Base-by-base conservation (phyloP, 2,797 vertebrate genomes). In the Melanotaenia maccullochi region DNA sequence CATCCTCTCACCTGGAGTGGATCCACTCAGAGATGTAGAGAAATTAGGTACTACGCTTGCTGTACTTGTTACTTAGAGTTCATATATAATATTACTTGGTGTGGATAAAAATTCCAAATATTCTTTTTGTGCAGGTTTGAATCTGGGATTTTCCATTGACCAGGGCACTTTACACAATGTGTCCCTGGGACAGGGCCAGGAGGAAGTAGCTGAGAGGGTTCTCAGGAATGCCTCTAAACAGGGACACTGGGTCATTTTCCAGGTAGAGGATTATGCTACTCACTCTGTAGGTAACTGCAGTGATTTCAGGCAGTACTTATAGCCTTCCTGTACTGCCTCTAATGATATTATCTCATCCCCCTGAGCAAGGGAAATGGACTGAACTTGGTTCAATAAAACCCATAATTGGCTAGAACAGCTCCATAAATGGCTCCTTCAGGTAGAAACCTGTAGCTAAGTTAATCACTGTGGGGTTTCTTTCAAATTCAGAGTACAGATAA, bases 191-290 rank as follows among this genome's bases (percentile, higher is more conserved):
- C 95, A 97, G 90, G 95, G 95, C 1, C 95, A 95, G 86, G 95
- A 97, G 81, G 85, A 79, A 3, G 85, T 94, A 42, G 95, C 95
- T 54, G 93, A 96, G 80, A 84, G 76, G 60, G 83, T 84, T 3
- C 76, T 96, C 57, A 79, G 85, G 74, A 94, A 87, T 12, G 91
- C 95, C 72, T 94, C 91, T 35, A 47, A 82, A 55, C 76, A 51
- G 25, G 95, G 95, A 67, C 95, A 96, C 61, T 96, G 95, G 93
- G 93, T 96, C 78, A 91, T 97, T 85, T 92, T 97, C 66, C 95
- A 96, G 92, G 94, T 94, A 83, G 58, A 52, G 42, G 67, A 18
- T 57, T 22, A 44, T 40, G 33, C n/a, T 59, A 12, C 71, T 67
- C 42, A 63, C 28, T 68, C 12, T 56, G 33, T 51, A 30, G 9